These are phyloP conservation scores for Siniperca knerii DNA, from an alignment of 2,113 vertebrate species.

Conservation along the genomic window DNA sequence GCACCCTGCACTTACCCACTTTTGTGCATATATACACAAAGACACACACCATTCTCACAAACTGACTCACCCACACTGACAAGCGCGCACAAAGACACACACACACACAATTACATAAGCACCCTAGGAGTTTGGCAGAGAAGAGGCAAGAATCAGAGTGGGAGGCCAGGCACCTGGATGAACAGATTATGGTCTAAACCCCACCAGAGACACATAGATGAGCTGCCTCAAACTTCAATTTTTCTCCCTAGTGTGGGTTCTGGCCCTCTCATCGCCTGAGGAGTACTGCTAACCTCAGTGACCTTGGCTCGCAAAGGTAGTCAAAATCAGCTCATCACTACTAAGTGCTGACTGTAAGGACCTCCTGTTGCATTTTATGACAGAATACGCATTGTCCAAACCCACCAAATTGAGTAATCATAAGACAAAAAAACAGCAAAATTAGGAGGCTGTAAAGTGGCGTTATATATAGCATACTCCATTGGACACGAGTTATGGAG, in stretches of 20 bases:
- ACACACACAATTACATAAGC: conserved; percentile 76
- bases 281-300: conserved; percentile 59
- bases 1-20: conserved; percentile 76
- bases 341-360: conserved; percentile 33
- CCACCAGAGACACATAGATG: conserved; percentile 77
- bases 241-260: conserved; percentile 64
- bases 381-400: conserved; percentile 20
- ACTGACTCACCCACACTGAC: conserved; percentile 63
- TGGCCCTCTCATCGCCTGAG: conserved; percentile 59
- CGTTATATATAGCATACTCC: background rate
- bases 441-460: background rate
- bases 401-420: background rate
- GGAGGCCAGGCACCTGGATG: conserved; percentile 80
- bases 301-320: conserved; percentile 57
- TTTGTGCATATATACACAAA: conserved; percentile 72
- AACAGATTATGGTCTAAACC: conserved; percentile 79
- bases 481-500: background rate
- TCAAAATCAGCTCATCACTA: conserved; percentile 53
- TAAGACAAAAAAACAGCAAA: background rate
- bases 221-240: conserved; percentile 74
- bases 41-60: conserved; percentile 64
- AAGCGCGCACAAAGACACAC: conserved; percentile 32
- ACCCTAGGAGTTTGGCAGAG: conserved; percentile 80
- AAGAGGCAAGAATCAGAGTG: conserved; percentile 71
- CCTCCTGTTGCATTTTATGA: conserved; percentile 39